These are phyloP conservation scores for Danio kyathit DNA, from an alignment of 2,797 vertebrate genomes.

Conservation along the genomic window DNA sequence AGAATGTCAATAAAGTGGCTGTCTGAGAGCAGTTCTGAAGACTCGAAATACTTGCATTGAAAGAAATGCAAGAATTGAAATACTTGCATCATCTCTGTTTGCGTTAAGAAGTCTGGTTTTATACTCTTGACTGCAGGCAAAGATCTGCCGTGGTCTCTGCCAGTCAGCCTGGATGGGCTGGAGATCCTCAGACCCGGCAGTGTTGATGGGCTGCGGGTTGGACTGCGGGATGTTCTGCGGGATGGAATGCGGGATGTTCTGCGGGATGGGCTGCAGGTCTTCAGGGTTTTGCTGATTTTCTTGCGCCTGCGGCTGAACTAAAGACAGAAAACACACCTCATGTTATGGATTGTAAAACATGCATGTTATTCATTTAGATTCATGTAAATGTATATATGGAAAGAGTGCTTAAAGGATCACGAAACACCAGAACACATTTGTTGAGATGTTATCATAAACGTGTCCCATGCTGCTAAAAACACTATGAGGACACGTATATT, in stretches of 20 bases:
- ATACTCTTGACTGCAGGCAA: not conserved
- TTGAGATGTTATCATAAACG: too few species aligned
- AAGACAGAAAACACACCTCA: not conserved
- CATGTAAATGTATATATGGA: too few species aligned
- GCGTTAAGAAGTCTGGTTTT: not conserved
- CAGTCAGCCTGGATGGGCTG: not conserved
- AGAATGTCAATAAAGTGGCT: not conserved
- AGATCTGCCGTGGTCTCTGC: accelerated
- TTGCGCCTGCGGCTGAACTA: not conserved
- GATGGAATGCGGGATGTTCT: too few species aligned
- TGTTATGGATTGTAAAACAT: not conserved
- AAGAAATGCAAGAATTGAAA: too few species aligned
- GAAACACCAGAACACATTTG: too few species aligned
- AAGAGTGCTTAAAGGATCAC: too few species aligned
- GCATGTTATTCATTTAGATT: not conserved
- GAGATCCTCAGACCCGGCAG: not conserved
- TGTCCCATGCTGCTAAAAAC: too few species aligned
- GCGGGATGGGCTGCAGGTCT: too few species aligned
- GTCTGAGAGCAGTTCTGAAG: not conserved
- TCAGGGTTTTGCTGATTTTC: not conserved
- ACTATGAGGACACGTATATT: too few species aligned
- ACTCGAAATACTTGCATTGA: too few species aligned
- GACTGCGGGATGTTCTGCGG: too few species aligned
- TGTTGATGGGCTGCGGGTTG: too few species aligned
- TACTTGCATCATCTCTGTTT: not conserved